phyloP scores from a whole-genome alignment of 2,113 vertebrate species.

The Gobio gobio region DNA sequence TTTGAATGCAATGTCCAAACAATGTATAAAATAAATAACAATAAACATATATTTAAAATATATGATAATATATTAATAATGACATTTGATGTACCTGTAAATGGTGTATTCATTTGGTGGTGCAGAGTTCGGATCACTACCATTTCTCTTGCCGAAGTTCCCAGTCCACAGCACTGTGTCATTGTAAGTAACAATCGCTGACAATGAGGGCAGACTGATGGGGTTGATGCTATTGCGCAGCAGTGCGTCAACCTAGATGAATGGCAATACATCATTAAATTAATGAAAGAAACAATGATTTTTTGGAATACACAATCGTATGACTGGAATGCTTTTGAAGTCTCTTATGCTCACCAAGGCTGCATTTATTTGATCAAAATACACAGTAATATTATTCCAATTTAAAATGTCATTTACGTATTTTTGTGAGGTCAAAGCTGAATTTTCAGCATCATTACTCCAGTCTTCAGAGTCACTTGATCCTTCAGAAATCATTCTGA shows the following conservation, averaged over 20 bases:
- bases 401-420: too few species aligned
- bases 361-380: too few species aligned
- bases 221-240: conserved; percentile 74
- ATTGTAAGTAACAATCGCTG: conserved; percentile 87
- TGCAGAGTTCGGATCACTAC: conserved; percentile 78
- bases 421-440: too few species aligned
- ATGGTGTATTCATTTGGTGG: conserved; percentile 87
- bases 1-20: background rate
- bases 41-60: background rate
- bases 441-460: too few species aligned
- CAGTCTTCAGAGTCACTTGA: too few species aligned
- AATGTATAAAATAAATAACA: background rate
- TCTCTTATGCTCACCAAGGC: too few species aligned
- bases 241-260: conserved; percentile 78
- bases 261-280: background rate
- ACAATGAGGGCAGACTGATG: conserved; percentile 82
- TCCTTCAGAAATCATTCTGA: too few species aligned
- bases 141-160: conserved; percentile 88
- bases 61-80: background rate
- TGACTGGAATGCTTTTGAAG: too few species aligned
- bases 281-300: background rate
- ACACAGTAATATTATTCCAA: too few species aligned
- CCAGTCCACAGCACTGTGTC: conserved; percentile 92
- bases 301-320: too few species aligned
- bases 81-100: conserved; percentile 79